A percentile compares a stretch with the other conserved stretches of the same genome.
These are phyloP conservation scores for Leucopternis melanops DNA, from an alignment of 2,113 vertebrate genomes.

Conservation along the genomic window DNA sequence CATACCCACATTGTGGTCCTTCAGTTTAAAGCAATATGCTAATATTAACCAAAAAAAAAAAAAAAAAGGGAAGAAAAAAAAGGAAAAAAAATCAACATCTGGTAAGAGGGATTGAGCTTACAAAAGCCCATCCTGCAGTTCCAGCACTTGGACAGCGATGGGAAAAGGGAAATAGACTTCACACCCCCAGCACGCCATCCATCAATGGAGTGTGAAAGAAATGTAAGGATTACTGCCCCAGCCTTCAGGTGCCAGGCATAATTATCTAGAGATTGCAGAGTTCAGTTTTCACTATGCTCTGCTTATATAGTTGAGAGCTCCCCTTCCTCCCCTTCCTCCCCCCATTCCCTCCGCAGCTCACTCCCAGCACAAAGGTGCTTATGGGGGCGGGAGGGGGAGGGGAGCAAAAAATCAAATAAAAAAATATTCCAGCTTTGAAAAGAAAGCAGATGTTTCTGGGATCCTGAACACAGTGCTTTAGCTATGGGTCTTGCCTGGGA, in stretches of 20 bases:
- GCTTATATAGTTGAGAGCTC: neutral
- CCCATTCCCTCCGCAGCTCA: neutral
- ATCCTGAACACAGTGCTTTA: constrained; percentile 7
- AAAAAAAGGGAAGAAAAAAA: neutral
- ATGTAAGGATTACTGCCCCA: constrained; percentile 1
- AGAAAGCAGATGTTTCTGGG: constrained; percentile 41
- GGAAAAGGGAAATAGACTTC: neutral
- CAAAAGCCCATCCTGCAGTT: neutral
- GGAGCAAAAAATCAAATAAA: neutral
- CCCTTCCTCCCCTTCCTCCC: neutral
- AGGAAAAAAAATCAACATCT: neutral
- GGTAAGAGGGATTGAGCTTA: neutral
- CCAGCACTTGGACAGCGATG: constrained; percentile 48
- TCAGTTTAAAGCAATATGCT: neutral
- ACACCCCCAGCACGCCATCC: constrained; percentile 7
- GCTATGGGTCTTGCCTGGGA: neutral
- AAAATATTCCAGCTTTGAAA: constrained; percentile 15
- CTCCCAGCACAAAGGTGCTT: neutral
- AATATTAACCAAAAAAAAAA: neutral
- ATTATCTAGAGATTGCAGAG: neutral
- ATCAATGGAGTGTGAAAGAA: constrained; percentile 48
- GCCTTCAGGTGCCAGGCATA: constrained; percentile 18
- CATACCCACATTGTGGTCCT: neutral
- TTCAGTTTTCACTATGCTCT: neutral
- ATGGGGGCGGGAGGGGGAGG: neutral